Base-by-base conservation (phyloP, 1,140 invertebrate species). In the Drosophila azteca region DNA sequence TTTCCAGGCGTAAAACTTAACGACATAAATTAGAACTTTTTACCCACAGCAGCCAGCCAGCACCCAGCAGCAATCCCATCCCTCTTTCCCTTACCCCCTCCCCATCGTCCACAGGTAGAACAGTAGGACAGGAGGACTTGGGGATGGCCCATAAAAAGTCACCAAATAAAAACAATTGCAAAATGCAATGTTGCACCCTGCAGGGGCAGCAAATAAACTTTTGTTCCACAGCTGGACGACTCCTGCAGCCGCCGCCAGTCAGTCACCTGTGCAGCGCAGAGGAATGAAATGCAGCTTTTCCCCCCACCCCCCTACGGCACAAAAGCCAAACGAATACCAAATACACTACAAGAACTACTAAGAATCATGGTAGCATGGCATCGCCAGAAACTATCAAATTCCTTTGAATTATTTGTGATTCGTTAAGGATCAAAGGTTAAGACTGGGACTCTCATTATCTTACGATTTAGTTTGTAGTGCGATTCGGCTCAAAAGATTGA, bases 11-110 rank as follows among this genome's bases (percentile, higher is more conserved):
- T 60, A 62, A 39, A 75, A 74, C 61, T 64, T 77, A 73, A 57
- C 62, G 60, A 80, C 81, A 85, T 84, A 80, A 85, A 74, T 85
- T 80, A 85, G 60, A 85, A 85, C 64, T 84, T 72, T 73, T 57
- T 35, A 50, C 49, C 29, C 58, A 35, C 62, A 48, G 52, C 26
- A 11, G 29, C 17, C 31, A 50, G 48, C 39, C n/a, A n/a, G n/a
- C n/a, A n/a, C n/a, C n/a, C n/a, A n/a, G n/a, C n/a, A n/a, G n/a
- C n/a, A n/a, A n/a, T n/a, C n/a, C n/a, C n/a, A n/a, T n/a, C n/a
- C n/a, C n/a, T n/a, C n/a, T n/a, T n/a, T n/a, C 49, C 54, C 22
- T 17, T 6, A 13, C 22, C 8, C 9, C 9, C 11, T 0, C 31
- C 9, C 51, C 51, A 64, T 26, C 24, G 24, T 51, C 15, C 51